phyloP scores from a whole-genome alignment of 2,797 vertebrate genomes.

The Paguma larvata region DNA sequence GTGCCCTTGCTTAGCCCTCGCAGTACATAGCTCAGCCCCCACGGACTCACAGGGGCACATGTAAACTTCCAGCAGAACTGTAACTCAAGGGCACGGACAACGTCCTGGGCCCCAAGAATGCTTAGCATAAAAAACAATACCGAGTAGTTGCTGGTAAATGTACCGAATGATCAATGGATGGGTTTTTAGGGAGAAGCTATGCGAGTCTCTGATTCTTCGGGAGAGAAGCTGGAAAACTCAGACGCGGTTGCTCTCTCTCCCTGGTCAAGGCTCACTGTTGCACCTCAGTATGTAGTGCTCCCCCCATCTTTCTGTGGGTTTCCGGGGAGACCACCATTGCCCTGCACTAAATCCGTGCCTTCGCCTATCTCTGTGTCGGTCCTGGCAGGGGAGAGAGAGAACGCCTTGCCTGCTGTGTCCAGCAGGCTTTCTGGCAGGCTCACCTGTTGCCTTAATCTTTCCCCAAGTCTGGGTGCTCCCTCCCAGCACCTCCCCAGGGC shows the following conservation, averaged over 20 bases:
- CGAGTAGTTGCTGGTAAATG: neutral
- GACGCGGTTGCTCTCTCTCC: neutral
- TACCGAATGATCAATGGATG: neutral
- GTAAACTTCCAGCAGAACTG: neutral
- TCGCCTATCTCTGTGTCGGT: too few species aligned
- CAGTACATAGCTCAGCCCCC: neutral
- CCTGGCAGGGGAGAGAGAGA: rapidly evolving
- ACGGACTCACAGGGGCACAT: rapidly evolving
- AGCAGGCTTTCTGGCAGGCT: neutral
- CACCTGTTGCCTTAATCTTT: neutral
- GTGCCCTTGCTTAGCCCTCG: neutral
- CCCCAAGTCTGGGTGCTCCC: neutral
- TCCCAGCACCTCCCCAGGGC: neutral
- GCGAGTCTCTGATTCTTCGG: neutral
- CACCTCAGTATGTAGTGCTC: too few species aligned
- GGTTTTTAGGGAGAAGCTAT: neutral
- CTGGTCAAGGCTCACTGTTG: neutral
- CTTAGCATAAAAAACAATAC: neutral
- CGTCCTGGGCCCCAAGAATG: neutral
- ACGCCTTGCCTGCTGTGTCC: neutral
- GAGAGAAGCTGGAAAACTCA: neutral
- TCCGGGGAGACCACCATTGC: neutral
- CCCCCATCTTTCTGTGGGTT: neutral
- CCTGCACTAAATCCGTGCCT: neutral
- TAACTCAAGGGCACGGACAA: rapidly evolving